These are phyloP conservation scores for Lasius platythorax DNA, from an alignment of 2,888 invertebrate genomes.

Conservation along the genomic window DNA sequence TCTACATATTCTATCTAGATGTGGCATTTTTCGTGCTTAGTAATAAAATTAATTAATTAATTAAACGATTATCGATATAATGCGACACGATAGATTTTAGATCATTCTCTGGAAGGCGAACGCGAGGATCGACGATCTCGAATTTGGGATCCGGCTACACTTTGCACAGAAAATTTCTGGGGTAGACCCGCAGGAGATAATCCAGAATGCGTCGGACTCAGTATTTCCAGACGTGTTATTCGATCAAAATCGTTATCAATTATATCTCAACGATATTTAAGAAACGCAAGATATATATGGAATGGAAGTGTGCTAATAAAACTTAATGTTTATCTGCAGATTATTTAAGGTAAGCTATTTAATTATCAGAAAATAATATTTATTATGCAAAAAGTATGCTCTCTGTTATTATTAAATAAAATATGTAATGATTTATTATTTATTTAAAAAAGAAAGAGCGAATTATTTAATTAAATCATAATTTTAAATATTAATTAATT, in stretches of 20 bases:
- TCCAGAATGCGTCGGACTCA: slow-evolving; percentile 85
- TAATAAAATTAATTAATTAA: background rate
- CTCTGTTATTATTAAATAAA: background rate
- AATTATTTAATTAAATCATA: background rate
- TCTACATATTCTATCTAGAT: background rate
- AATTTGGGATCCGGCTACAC: slow-evolving; percentile 84
- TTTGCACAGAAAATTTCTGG: slow-evolving; percentile 85
- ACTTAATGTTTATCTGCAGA: slow-evolving; percentile 83
- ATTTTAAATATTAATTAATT: slow-evolving; percentile 28
- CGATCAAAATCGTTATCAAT: slow-evolving; percentile 60
- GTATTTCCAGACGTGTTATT: slow-evolving; percentile 82
- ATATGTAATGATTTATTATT: background rate
- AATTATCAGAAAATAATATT: background rate
- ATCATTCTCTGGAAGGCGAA: slow-evolving; percentile 66
- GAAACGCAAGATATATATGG: slow-evolving; percentile 78
- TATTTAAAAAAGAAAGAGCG: slow-evolving; percentile 4
- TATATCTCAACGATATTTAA: background rate
- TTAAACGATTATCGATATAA: background rate
- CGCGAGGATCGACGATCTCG: slow-evolving; percentile 81
- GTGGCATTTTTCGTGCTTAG: background rate
- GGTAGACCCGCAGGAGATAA: slow-evolving; percentile 84
- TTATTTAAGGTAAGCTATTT: background rate
- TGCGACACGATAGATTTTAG: slow-evolving; percentile 72
- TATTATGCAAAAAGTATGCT: background rate
- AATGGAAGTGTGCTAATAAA: slow-evolving; percentile 83